Evolutionary conservation across 1,140 invertebrate species (phyloP).

Genomic region (Panagrolaimus sp.): DNA sequence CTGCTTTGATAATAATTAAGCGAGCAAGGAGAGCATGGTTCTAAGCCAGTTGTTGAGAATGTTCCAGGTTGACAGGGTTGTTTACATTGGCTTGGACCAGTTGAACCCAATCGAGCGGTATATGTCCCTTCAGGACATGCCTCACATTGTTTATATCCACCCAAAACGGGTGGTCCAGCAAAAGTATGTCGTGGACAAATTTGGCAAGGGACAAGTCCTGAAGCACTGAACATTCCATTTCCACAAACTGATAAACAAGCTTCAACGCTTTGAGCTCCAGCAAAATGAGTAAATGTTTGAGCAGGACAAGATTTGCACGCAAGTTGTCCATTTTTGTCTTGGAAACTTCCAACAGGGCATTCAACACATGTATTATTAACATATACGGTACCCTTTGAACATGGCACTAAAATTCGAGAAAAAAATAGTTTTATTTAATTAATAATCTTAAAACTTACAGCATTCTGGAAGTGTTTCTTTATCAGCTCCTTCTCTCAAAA

Average conservation of each 20-base stretch:
- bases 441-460: conserved; percentile 66
- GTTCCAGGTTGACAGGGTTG: conserved; percentile 82
- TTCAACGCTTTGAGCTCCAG: conserved; percentile 67
- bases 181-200: conserved; percentile 89
- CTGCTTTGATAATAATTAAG: conserved; percentile 81
- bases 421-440: not conserved
- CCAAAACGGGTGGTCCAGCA: conserved; percentile 72
- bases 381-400: conserved; percentile 53
- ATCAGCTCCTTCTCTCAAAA: conserved; percentile 67
- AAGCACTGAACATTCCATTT: conserved; percentile 88
- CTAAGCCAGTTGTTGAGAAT: conserved; percentile 86
- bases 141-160: conserved; percentile 87
- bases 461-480: conserved; percentile 73
- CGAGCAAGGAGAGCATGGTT: conserved; percentile 89
- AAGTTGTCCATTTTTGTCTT: conserved; percentile 81
- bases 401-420: conserved; percentile 49
- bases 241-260: conserved; percentile 74
- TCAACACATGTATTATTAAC: conserved; percentile 67
- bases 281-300: conserved; percentile 75
- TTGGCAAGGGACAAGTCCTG: conserved; percentile 84
- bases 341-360: conserved; percentile 80
- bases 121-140: conserved; percentile 78
- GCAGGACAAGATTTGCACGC: conserved; percentile 51
- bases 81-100: conserved; percentile 75
- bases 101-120: conserved; percentile 72